Evolutionary conservation across 1,140 invertebrate genomes (phyloP), one percentile per base, ranked within the genome.

Genomic region (Patella vulgata): DNA sequence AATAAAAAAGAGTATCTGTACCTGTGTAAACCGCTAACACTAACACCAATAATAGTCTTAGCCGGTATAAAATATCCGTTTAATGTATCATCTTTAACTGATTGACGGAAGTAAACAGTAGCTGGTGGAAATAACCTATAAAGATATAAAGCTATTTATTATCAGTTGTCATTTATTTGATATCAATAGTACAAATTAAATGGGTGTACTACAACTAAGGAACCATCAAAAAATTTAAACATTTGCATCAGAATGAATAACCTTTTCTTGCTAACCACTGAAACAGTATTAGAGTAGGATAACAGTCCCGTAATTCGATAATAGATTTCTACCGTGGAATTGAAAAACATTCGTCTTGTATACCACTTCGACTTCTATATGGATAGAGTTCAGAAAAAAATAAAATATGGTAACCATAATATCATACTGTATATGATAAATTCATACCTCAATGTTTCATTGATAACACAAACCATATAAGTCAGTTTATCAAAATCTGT

Each of bases 11-110:
- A n/a, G n/a, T n/a, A n/a, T n/a, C n/a, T n/a, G n/a, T 56, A 72
- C 75, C 73, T 75, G 21, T 75, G 71, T 43, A 75, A 48, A 14
- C 66, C 70, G 17, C 71, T 74, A 39, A 74, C 43, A 47, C 70
- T 66, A 12, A 78, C 54, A 2, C 66, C 70, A 3, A 78, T 44
- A 30, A 56, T 51, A 19, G 74, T 78, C 4, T 74, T 74, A 19
- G 70, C 66, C 25, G 76, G 73, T 44, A 78, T 73, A 21, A 44
- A 36, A 25, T 74, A 70, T 17, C 72, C 76, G 28, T 68, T 58
- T 19, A 78, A 48, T 19, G 33, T 58, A 56, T 76, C 74, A 51
- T 74, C 70, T 14, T 57, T 43, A 25, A 70, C 28, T 11, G 68
- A 54, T 36, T 46, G 47, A 14, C 70, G 59, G 46, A 71, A 74